Evolutionary conservation across 2,888 invertebrate genomes (phyloP).

Genomic region (Pristionchus arcanus): DNA sequence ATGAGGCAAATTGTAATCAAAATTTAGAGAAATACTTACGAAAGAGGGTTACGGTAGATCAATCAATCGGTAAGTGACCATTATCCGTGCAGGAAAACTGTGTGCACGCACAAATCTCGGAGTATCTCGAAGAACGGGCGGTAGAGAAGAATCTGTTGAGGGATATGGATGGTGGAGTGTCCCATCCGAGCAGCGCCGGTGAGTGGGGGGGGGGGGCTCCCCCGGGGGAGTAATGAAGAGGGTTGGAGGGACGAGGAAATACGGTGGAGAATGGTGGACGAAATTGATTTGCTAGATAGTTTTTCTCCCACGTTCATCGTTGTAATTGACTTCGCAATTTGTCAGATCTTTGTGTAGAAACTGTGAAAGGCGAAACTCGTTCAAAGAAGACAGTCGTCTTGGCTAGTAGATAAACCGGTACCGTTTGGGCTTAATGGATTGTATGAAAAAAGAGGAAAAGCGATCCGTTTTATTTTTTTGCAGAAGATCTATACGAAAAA

Average conservation of each 20-base stretch:
- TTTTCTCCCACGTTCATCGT: too few species aligned
- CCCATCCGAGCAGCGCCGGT: slow-evolving; percentile 32
- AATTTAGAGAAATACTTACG: background rate
- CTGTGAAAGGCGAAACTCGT: too few species aligned
- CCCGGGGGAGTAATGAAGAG: background rate
- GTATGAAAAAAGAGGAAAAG: background rate
- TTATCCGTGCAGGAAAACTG: background rate
- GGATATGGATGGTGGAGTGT: slow-evolving; percentile 49
- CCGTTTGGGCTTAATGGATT: background rate
- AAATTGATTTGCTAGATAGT: background rate
- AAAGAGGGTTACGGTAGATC: background rate
- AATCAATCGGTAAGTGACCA: background rate
- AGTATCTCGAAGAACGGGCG: slow-evolving; percentile 14
- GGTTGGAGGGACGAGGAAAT: background rate
- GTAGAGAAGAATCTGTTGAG: slow-evolving; percentile 26
- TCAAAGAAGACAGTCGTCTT: too few species aligned
- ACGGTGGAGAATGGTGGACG: background rate
- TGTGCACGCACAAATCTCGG: slow-evolving; percentile 33
- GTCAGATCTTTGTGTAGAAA: too few species aligned
- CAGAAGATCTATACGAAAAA: background rate
- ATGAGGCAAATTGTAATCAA: background rate
- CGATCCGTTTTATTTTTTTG: background rate
- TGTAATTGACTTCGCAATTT: too few species aligned
- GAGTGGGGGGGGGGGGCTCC: background rate
- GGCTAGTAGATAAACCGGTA: background rate